Evolutionary conservation across 2,797 vertebrate genomes (phyloP), one percentile per base, ranked within the genome.

Genomic region (Selene dorsalis): DNA sequence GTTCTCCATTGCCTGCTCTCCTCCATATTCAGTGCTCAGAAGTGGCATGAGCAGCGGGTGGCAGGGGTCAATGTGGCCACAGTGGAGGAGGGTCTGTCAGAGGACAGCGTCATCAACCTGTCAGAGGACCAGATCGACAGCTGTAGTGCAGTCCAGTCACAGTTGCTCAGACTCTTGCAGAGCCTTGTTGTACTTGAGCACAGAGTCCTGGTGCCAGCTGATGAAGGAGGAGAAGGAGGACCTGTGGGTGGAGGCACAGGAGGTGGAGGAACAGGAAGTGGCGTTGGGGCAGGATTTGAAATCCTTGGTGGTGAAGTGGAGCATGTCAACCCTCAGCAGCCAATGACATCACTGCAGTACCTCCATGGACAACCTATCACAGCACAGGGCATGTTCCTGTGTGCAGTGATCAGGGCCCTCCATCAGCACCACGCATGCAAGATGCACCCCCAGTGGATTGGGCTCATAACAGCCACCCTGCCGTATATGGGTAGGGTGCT

Each of bases 401-500:
- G 98, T 2, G 97, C 98, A 0, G 97, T 99, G 70, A 99, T 99
- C 77, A 92, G 98, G 85, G 98, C 98, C 6, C 92, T 99, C 73
- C 97, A 99, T 91, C 98, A 99, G 88, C 96, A 98, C 92, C 97
- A 98, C 75, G 94, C 97, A 1, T 99, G 98, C 88, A 99, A 98
- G 92, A 99, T 99, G 97, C 98, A 99, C 64, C 97, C 97, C 2
- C 98, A 99, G 86, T 99, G 98, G 98, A 98, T 99, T 14, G 95
- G 95, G 76, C 95, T 99, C 76, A 98, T 99, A 90, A 99, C 97
- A 13, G 95, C 97, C 88, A 97, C 97, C 8, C 95, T 99, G 89
- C 98, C 98, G 26, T 99, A 99, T 87, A 99, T 99, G 97, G 97
- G 98, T 20, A 97, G 95, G 88, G 96, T 99, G 71, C 94, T 99